Percentiles rank a stretch among this genome's conserved stretches.
Conservation (phyloP, 1,140 invertebrate genomes). For the Hermetia illucens region DNA sequence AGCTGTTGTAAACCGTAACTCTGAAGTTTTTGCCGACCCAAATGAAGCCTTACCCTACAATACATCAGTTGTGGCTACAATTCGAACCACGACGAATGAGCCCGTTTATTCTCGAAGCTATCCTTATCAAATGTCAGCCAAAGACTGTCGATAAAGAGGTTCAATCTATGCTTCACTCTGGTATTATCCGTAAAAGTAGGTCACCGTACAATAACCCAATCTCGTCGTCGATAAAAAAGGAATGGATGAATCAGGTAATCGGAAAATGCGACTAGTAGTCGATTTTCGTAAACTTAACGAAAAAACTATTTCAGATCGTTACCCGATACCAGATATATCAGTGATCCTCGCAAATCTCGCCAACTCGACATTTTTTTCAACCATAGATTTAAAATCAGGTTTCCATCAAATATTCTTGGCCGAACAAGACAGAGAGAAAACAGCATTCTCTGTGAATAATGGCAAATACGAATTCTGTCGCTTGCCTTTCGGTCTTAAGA, state of each 20-base stretch:
- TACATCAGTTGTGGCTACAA: not conserved
- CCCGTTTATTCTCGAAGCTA: conserved; percentile 1
- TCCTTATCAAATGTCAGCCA: not conserved
- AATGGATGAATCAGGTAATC: conserved; percentile 5
- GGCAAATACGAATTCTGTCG: conserved; percentile 3
- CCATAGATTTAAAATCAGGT: conserved; percentile 16
- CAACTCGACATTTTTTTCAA: conserved; percentile 4
- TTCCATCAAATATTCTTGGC: conserved; percentile 20
- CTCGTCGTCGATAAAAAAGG: conserved; percentile 11
- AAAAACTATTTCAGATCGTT: conserved; percentile 4
- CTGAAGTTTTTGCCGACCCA: not conserved
- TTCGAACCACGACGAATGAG: not conserved
- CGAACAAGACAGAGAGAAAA: conserved; percentile 3
- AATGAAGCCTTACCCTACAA: not conserved
- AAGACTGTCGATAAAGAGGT: too few relatives aligned
- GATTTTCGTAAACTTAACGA: conserved; percentile 20
- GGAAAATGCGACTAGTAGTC: conserved; percentile 17
- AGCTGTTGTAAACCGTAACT: too few relatives aligned
- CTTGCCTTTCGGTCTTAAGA: too few relatives aligned
- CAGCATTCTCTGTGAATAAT: conserved; percentile 2
- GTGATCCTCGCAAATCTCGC: conserved; percentile 4
- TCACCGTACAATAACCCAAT: conserved; percentile 6
- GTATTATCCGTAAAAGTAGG: too few relatives aligned
- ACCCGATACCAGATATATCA: conserved; percentile 5
- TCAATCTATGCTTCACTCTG: too few relatives aligned